phyloP scores from a whole-genome alignment of 1,140 invertebrate species.

The Chlorops oryzae region DNA sequence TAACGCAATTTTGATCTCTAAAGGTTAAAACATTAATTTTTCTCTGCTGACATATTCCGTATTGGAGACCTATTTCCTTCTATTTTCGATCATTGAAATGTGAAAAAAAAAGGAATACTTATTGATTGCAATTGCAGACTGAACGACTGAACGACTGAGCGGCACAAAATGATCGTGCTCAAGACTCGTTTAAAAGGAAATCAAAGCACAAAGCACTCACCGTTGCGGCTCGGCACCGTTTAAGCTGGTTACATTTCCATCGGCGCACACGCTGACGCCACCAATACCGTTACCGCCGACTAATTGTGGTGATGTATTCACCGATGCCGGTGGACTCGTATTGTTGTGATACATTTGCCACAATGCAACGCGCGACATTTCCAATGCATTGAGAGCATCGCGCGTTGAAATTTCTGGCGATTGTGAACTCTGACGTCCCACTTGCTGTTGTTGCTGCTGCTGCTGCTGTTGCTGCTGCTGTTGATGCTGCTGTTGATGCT shows the following conservation, averaged over 20 bases:
- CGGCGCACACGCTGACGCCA: not conserved
- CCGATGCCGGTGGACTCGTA: slow-evolving; percentile 42
- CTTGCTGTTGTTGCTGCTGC: slow-evolving; percentile 13
- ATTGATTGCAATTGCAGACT: too few relatives aligned
- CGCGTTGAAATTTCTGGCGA: slow-evolving; percentile 52
- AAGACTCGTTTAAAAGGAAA: too few relatives aligned
- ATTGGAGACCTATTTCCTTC: too few relatives aligned
- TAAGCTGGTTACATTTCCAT: too few relatives aligned
- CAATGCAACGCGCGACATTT: slow-evolving; percentile 68
- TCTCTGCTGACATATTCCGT: too few relatives aligned
- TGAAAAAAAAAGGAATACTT: too few relatives aligned
- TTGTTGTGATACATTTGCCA: slow-evolving; percentile 77
- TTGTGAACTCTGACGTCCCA: slow-evolving; percentile 50
- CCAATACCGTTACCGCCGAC: slow-evolving; percentile 18
- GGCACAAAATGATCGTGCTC: too few relatives aligned
- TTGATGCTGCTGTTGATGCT: slow-evolving; percentile 50
- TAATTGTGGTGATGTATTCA: slow-evolving; percentile 17
- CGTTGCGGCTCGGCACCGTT: slow-evolving; percentile 52
- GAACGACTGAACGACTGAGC: too few relatives aligned
- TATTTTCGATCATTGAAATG: too few relatives aligned
- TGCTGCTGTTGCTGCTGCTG: slow-evolving; percentile 1
- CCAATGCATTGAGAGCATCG: slow-evolving; percentile 60
- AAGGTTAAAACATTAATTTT: too few relatives aligned
- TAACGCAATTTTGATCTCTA: too few relatives aligned
- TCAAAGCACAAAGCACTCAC: too few relatives aligned